A percentile compares a stretch with the other conserved stretches of the same genome.
These are phyloP conservation scores for Hormaphis cornu DNA, from an alignment of 1,140 invertebrate genomes.

Conservation along the genomic window DNA sequence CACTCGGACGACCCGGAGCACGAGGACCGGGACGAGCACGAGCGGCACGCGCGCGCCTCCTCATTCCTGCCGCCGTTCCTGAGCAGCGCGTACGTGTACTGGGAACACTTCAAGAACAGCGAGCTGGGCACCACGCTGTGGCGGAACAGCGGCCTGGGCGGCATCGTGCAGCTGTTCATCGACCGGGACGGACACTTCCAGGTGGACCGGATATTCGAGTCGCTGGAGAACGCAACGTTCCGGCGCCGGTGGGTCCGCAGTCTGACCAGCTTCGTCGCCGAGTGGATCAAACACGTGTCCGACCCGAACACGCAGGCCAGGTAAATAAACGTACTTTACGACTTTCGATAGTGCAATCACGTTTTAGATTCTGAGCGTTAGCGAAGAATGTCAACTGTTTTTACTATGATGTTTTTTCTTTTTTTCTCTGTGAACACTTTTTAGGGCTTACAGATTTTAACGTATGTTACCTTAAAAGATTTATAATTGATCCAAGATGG, in stretches of 20 bases:
- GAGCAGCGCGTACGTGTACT: conserved; percentile 61
- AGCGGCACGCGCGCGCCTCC: conserved; percentile 52
- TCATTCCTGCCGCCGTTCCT: conserved; percentile 59
- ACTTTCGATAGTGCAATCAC: neutral
- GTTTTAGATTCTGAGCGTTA: too few species aligned
- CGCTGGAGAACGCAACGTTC: conserved; percentile 65
- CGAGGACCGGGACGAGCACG: conserved; percentile 44
- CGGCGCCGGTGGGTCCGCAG: conserved; percentile 66
- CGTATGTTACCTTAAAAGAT: too few species aligned
- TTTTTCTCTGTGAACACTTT: too few species aligned
- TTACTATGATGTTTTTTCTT: too few species aligned
- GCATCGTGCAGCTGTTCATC: conserved; percentile 51
- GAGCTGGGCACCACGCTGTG: conserved; percentile 62
- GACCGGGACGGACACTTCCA: conserved; percentile 46
- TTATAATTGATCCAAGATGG: too few species aligned
- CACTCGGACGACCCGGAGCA: conserved; percentile 38
- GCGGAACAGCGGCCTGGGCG: conserved; percentile 58
- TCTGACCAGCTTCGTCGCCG: conserved; percentile 60
- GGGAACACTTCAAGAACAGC: conserved; percentile 68
- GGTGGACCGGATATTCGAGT: conserved; percentile 60
- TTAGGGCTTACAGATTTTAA: too few species aligned
- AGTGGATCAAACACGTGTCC: conserved; percentile 60
- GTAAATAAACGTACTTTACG: conserved; percentile 43
- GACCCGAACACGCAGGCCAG: conserved; percentile 63
- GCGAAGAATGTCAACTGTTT: neutral